A percentile compares a stretch with the other conserved stretches of the same genome.
phyloP scores from a whole-genome alignment of 2,113 vertebrate genomes.

The Hiodon tergisus region DNA sequence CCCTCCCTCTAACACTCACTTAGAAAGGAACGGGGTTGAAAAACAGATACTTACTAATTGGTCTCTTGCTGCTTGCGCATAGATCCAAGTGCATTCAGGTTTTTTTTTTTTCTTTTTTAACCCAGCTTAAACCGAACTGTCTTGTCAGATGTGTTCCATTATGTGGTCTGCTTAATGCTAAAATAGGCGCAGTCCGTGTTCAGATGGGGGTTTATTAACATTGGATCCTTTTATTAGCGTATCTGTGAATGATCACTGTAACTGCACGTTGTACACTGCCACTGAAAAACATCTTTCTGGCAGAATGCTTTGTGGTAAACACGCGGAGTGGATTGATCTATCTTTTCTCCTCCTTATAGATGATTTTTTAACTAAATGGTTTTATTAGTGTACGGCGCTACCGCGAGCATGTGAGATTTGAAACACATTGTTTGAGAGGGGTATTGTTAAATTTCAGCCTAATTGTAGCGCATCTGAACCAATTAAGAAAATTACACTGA shows the following conservation, averaged over 20 bases:
- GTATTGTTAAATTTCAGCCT: slow-evolving; percentile 51
- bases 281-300: no score
- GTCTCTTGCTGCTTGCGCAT: slow-evolving; percentile 70
- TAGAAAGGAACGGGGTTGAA: slow-evolving; percentile 53
- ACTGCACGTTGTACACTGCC: no score
- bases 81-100: slow-evolving; percentile 58
- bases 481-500: slow-evolving; percentile 10
- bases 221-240: no score
- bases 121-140: not conserved
- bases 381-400: slow-evolving; percentile 32
- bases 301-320: no score
- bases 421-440: slow-evolving; percentile 42
- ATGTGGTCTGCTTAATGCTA: not conserved
- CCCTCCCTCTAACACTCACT: slow-evolving; percentile 44
- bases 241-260: no score
- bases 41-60: slow-evolving; percentile 71
- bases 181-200: not conserved
- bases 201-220: no score
- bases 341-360: no score
- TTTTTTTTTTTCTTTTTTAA: slow-evolving; percentile 42
- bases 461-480: not conserved
- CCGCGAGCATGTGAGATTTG: slow-evolving; percentile 40
- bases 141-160: not conserved
- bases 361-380: not conserved
- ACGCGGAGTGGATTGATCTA: no score